Base-by-base conservation (phyloP, 2,888 invertebrate genomes). In the Ectropis crepuscularia region DNA sequence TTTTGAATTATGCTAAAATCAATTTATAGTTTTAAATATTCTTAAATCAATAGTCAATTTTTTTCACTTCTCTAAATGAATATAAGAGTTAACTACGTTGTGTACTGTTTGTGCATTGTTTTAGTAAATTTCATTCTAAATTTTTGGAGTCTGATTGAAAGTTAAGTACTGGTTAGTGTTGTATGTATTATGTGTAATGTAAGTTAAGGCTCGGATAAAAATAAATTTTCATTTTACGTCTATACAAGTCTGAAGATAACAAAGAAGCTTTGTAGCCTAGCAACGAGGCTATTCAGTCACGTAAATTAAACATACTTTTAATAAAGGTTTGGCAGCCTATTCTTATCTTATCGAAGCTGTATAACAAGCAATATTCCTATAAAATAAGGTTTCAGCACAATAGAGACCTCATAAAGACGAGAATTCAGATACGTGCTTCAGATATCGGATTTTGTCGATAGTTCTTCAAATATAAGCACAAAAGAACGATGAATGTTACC, bases 251-350 rank as follows among this genome's bases (percentile, higher is more conserved):
- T 53, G 38, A 38, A 39, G 51, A 45, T 48, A 59, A 60, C 60
- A 64, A 64, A 55, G 55, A 55, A 57, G 60, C 53, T 57, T 60
- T 53, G 39, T 53, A 57, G 38, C 57, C 59, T 64, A 64, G 64
- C 64, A 57, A 64, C 60, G 60, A 36, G 50, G 62, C 59, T 62
- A 63, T 63, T 60, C 60, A 62, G 64, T 57, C 59, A 62, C 53
- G 47, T 46, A 65, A 64, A 68, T 65, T 68, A 62, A 53, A 55
- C 46, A 54, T 63, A 63, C 58, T 63, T 61, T 63, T 61, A 55
- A 58, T 54, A 67, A 63, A 51, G 63, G 58, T 63, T 53, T 38
- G 45, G 50, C 50, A 49, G 57, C 39, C 57, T 50, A 60, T 65
- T 65, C 49, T 48, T 55, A 63, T 61, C 60, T 48, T 58, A 63